Evolutionary conservation across 2,888 invertebrate genomes (phyloP).

Genomic region (Hoplodrina ambigua): DNA sequence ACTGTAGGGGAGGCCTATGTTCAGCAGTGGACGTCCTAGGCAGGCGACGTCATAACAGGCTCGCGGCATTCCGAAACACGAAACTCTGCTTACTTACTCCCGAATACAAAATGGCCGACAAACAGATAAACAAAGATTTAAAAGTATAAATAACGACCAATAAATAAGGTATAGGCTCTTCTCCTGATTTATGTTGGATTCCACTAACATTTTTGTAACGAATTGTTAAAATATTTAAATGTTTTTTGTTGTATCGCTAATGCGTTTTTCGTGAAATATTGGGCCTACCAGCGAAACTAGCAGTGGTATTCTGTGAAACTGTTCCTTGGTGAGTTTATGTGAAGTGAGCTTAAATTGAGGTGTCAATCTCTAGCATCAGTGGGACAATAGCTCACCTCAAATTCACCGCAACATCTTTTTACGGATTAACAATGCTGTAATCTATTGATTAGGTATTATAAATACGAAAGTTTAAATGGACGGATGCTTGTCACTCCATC

Average conservation of each 20-base stretch:
- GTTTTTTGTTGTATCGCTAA: constrained; percentile 19
- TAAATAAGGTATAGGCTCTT: constrained; percentile 21
- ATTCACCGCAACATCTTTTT: too few relatives aligned
- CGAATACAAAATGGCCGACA: background rate
- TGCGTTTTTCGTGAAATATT: constrained; percentile 2
- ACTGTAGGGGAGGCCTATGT: too few relatives aligned
- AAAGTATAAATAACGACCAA: constrained; percentile 25
- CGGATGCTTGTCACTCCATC: too few relatives aligned
- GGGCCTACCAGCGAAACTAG: background rate
- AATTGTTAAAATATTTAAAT: constrained; percentile 28
- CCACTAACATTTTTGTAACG: constrained; percentile 34
- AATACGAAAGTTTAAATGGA: too few relatives aligned
- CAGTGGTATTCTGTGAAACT: background rate
- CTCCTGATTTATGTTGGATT: constrained; percentile 29
- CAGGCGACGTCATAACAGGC: too few relatives aligned
- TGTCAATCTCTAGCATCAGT: too few relatives aligned
- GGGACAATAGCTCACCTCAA: too few relatives aligned
- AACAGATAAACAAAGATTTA: constrained; percentile 35
- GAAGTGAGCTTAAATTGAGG: background rate
- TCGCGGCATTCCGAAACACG: too few relatives aligned
- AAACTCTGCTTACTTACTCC: background rate
- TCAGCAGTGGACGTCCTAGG: too few relatives aligned
- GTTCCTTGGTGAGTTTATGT: background rate
- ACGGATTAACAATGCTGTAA: too few relatives aligned
- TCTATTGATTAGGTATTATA: too few relatives aligned